A percentile compares a stretch with the other conserved stretches of the same genome.
These are phyloP conservation scores for Erythrolamprus reginae DNA, from an alignment of 2,113 vertebrate genomes.

Conservation along the genomic window DNA sequence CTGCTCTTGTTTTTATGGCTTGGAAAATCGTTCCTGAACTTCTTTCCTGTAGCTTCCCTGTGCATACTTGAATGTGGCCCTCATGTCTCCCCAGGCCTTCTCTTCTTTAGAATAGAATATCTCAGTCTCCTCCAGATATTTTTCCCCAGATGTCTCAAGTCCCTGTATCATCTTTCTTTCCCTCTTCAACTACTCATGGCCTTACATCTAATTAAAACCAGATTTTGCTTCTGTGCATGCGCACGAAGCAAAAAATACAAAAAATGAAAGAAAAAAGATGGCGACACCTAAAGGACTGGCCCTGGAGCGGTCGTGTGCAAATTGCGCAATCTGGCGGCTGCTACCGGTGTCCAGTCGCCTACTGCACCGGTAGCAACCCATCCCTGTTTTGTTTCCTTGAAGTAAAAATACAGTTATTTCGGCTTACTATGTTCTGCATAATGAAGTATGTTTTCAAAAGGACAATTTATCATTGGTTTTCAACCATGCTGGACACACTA, in stretches of 20 bases:
- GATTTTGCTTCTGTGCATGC: too few relatives aligned
- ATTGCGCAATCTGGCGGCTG: too few relatives aligned
- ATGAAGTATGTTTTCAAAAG: slow-evolving; percentile 35
- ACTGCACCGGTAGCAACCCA: too few relatives aligned
- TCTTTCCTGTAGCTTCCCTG: not conserved
- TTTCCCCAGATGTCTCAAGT: not conserved
- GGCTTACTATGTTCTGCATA: not conserved
- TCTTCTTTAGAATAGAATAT: not conserved
- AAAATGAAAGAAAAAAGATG: too few relatives aligned
- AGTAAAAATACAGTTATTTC: slow-evolving; percentile 37
- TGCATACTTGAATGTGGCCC: not conserved
- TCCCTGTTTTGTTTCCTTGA: slow-evolving; percentile 50
- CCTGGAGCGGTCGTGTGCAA: too few relatives aligned
- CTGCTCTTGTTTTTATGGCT: not conserved
- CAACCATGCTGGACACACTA: not conserved
- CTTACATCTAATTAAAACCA: not conserved
- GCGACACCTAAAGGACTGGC: too few relatives aligned
- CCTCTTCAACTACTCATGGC: not conserved
- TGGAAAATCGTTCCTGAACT: not conserved
- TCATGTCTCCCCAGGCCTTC: not conserved
- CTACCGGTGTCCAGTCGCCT: too few relatives aligned
- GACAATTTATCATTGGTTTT: slow-evolving; percentile 4
- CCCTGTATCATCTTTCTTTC: not conserved
- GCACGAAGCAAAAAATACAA: too few relatives aligned
- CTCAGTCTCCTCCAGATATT: not conserved